phyloP scores from a whole-genome alignment of 2,888 invertebrate genomes.

The Oithona nana region DNA sequence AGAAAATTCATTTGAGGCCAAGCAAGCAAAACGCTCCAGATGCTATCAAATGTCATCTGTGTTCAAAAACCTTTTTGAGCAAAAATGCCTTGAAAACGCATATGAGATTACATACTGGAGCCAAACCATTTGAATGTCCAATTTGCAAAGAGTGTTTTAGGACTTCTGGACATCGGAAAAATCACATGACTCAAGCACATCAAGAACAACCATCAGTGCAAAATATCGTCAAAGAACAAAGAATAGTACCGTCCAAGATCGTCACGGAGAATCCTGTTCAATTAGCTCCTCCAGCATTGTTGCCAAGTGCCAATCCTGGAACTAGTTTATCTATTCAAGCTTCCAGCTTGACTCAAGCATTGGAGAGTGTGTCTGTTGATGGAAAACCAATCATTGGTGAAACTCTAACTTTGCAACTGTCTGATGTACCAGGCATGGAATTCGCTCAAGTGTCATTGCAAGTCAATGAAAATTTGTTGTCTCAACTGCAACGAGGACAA shows the following conservation, averaged over 20 bases:
- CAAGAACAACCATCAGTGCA: constrained; percentile 6
- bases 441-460: background rate
- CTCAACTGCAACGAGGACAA: background rate
- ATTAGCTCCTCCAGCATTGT: background rate
- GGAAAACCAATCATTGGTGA: background rate
- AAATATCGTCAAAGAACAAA: background rate
- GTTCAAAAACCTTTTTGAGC: constrained; percentile 41
- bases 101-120: constrained; percentile 52
- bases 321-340: background rate
- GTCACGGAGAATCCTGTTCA: background rate
- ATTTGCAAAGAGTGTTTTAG: constrained; percentile 50
- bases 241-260: too few relatives aligned
- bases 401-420: background rate
- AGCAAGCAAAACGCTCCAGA: constrained; percentile 22
- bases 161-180: constrained; percentile 44
- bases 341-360: background rate
- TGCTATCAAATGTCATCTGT: constrained; percentile 39
- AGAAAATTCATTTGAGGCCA: constrained; percentile 39
- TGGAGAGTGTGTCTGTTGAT: background rate
- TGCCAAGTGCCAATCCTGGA: background rate
- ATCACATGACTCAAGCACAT: constrained; percentile 35
- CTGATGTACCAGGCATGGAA: background rate
- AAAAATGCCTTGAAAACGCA: constrained; percentile 56
- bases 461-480: background rate
- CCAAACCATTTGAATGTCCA: constrained; percentile 66